A percentile compares a stretch with the other conserved stretches of the same genome.
These are phyloP conservation scores for Anthopleura xanthogrammica DNA, from an alignment of 92 coral and sea anemone genomes.

Conservation along the genomic window DNA sequence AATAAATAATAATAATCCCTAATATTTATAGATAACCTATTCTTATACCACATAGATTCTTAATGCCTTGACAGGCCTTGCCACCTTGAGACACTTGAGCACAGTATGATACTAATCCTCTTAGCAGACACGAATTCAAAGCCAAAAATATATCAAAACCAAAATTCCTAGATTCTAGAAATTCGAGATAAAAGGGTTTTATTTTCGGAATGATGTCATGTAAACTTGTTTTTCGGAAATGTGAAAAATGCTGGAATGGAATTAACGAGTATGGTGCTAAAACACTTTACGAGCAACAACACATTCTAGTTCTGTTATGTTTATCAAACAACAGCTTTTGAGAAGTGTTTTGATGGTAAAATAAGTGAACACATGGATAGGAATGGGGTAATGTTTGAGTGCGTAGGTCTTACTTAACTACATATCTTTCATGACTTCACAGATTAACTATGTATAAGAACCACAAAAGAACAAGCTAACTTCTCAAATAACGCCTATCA, in stretches of 20 bases:
- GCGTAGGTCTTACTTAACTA: slow-evolving; percentile 5
- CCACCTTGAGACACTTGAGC: slow-evolving; percentile 16
- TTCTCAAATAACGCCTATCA: slow-evolving; percentile 26
- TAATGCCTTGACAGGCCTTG: not conserved
- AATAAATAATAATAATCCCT: slow-evolving; percentile 5
- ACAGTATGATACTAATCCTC: slow-evolving; percentile 12
- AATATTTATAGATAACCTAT: not conserved
- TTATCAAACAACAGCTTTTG: slow-evolving; percentile 16
- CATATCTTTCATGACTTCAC: slow-evolving; percentile 28
- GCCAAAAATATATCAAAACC: not conserved
- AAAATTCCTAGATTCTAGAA: not conserved
- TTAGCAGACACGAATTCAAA: slow-evolving; percentile 16
- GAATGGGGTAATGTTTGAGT: not conserved
- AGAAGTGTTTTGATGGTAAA: slow-evolving; percentile 21
- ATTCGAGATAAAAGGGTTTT: not conserved
- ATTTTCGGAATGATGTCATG: not conserved
- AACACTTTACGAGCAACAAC: not conserved
- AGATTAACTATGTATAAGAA: slow-evolving; percentile 22
- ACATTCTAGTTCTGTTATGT: slow-evolving; percentile 13
- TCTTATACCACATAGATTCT: not conserved
- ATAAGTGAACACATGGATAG: not conserved
- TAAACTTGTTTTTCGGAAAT: not conserved
- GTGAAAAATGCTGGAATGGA: not conserved
- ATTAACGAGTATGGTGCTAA: not conserved
- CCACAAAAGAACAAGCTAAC: slow-evolving; percentile 32